phyloP scores from a whole-genome alignment of 2,888 invertebrate species.

The Willowsia nigromaculata region DNA sequence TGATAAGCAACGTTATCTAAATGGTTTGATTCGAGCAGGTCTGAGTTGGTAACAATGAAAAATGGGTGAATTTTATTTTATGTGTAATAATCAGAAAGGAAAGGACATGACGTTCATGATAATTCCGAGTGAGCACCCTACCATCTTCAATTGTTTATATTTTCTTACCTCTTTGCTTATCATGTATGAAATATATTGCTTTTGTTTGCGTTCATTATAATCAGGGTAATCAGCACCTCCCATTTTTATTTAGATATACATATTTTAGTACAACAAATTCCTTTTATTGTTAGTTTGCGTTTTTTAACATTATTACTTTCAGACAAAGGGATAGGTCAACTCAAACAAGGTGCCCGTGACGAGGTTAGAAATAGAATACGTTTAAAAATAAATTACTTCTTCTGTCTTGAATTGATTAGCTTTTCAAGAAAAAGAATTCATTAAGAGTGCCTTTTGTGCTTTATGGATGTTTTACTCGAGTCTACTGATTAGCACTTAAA shows the following conservation, averaged over 20 bases:
- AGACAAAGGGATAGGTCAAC: not conserved
- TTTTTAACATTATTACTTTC: not conserved
- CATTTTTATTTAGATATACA: slow-evolving; percentile 20
- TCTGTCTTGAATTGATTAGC: not conserved
- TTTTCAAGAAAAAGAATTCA: not conserved
- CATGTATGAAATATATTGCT: slow-evolving; percentile 25
- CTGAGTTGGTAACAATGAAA: not conserved
- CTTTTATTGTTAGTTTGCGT: not conserved
- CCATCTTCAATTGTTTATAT: not conserved
- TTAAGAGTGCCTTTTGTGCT: not conserved
- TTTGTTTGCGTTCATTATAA: slow-evolving; percentile 9
- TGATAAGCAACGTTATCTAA: not conserved
- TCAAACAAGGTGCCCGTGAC: not conserved
- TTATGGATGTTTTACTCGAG: not conserved
- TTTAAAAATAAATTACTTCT: not conserved
- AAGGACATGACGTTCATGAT: not conserved
- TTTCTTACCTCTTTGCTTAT: slow-evolving; percentile 10
- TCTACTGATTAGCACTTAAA: not conserved
- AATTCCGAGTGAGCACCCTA: not conserved
- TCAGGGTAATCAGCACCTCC: slow-evolving; percentile 34
- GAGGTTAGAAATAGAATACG: not conserved
- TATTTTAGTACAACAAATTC: not conserved
- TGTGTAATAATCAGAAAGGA: not conserved
- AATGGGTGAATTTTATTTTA: too few relatives aligned
- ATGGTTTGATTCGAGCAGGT: too few relatives aligned